Evolutionary conservation across 2,113 vertebrate genomes (phyloP), one percentile per base, ranked within the genome.

Genomic region (Ictalurus punctatus): DNA sequence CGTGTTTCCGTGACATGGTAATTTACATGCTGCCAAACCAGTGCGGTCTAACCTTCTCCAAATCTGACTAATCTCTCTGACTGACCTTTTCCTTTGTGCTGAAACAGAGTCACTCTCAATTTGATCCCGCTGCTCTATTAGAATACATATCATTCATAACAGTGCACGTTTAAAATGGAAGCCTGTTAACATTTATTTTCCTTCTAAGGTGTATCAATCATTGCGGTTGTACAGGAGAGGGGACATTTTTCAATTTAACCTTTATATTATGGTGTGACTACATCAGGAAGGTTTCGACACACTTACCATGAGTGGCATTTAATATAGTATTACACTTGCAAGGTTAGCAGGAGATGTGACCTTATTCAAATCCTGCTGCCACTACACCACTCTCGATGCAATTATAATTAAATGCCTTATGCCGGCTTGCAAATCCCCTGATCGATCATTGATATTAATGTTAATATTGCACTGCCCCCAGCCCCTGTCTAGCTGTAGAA

Each of bases 281-380:
- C 96, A 96, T 95, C 94, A 93, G 92, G 94, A 95, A 94, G 95
- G 95, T 96, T 96, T 96, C 95, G 93, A 95, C 93, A 95, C 96
- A 95, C 95, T 97, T 96, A 95, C 96, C 97, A 96, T 97, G 98
- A 98, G 95, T 99, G 97, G 97, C 98, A 98, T 99, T 99, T 99
- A 99, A 99, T 99, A 98, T 96, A 96, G 94, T 94, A 93, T 93
- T 95, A 97, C 98, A 98, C 96, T 95, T 95, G 95, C 95, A 94
- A 96, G 97, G 98, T 97, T 95, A 96, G 95, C 93, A 95, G 94
- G 92, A 96, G 95, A 96, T 93, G 96, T 99, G 98, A 99, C 98
- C 98, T 97, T 98, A 99, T 98, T 99, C 97, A 98, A 99, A 98
- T 98, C 97, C 95, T 93, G 94, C 89, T 92, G 88, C 93, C 63